Conservation (phyloP, 1,140 invertebrate species). For the Drosophila paulistorum region DNA sequence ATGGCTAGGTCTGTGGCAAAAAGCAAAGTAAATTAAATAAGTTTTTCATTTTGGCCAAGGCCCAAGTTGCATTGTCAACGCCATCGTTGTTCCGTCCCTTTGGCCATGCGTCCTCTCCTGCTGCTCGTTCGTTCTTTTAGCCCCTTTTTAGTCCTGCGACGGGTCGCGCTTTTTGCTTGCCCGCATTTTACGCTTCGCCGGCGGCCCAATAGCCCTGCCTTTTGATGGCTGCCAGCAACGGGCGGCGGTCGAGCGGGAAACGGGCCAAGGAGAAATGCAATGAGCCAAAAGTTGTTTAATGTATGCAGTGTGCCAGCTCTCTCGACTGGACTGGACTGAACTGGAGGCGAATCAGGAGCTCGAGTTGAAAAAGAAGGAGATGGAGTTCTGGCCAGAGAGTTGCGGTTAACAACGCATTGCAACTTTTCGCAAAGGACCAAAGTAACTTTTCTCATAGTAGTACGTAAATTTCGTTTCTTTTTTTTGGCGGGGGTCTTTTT, state of each 20-base stretch:
- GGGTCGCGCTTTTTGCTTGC: constrained; percentile 74
- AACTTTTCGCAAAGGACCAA: constrained; percentile 55
- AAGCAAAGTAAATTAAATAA: constrained; percentile 82
- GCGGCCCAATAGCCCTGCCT: constrained; percentile 64
- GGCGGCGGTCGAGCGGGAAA: background rate
- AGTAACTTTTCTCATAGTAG: constrained; percentile 75
- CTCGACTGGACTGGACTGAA: background rate
- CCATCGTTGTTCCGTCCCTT: constrained; percentile 46
- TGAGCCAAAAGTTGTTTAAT: constrained; percentile 82
- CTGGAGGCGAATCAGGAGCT: too few species aligned
- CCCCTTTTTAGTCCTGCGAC: constrained; percentile 16
- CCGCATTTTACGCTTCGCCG: constrained; percentile 78
- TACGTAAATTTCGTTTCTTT: constrained; percentile 64
- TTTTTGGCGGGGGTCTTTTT: constrained; percentile 13
- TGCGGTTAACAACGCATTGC: constrained; percentile 77
- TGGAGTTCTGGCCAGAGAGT: constrained; percentile 16
- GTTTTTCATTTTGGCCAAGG: constrained; percentile 77
- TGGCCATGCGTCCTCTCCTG: constrained; percentile 4
- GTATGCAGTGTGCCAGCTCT: constrained; percentile 66
- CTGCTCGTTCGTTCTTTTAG: background rate
- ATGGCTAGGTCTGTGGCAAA: constrained; percentile 73
- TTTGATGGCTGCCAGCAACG: constrained; percentile 49
- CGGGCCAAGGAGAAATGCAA: constrained; percentile 59
- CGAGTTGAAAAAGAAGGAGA: background rate
- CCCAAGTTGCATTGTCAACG: constrained; percentile 79